Conservation (phyloP, 2,113 vertebrate genomes). For the Varanus komodoensis region DNA sequence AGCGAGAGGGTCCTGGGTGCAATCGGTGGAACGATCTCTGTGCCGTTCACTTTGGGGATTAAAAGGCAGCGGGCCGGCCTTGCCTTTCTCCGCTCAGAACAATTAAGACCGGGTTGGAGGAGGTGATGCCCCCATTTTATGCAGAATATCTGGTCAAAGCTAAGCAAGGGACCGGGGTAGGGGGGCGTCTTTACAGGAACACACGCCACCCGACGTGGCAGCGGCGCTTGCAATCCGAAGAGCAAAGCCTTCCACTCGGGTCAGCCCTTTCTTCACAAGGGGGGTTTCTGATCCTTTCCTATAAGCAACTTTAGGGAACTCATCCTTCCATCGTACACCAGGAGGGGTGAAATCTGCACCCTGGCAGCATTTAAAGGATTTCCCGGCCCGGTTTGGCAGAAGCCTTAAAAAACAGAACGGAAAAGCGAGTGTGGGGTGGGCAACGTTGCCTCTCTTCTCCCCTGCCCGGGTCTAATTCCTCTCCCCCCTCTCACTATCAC, state of each 20-base stretch:
- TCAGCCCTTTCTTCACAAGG: background rate
- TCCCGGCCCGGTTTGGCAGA: background rate
- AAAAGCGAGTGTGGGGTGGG: too few species aligned
- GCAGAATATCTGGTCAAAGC: background rate
- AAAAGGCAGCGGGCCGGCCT: background rate
- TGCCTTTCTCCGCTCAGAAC: background rate
- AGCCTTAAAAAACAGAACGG: background rate
- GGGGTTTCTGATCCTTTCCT: background rate
- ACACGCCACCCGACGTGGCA: too few species aligned
- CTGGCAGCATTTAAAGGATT: background rate
- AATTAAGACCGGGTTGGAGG: background rate
- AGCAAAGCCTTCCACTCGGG: background rate
- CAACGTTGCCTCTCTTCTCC: background rate
- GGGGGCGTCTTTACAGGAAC: background rate
- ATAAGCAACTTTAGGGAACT: background rate
- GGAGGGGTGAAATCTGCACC: background rate
- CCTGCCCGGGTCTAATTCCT: too few species aligned
- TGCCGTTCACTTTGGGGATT: background rate
- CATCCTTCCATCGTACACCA: too few species aligned
- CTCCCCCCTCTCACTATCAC: too few species aligned
- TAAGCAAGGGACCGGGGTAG: background rate
- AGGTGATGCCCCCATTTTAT: too few species aligned
- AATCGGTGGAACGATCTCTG: background rate
- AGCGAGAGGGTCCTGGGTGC: too few species aligned
- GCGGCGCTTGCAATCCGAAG: background rate